Evolutionary conservation across 2,113 vertebrate genomes (phyloP).

Genomic region (Lophius piscatorius): DNA sequence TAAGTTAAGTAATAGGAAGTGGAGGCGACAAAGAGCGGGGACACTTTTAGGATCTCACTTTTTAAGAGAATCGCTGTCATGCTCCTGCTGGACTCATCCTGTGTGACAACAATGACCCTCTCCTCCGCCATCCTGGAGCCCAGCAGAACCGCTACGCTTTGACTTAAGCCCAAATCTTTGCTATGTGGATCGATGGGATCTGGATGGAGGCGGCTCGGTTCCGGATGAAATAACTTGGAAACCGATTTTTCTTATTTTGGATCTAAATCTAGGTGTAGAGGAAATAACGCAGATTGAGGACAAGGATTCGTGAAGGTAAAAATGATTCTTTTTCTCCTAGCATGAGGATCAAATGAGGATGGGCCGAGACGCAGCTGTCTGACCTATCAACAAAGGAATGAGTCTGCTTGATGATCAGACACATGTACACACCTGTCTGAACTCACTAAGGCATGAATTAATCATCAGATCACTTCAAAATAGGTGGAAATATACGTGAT

Average conservation of each 20-base stretch:
- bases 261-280: slow-evolving; percentile 16
- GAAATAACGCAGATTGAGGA: slow-evolving; percentile 7
- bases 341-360: slow-evolving; percentile 40
- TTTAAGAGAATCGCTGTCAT: slow-evolving; percentile 13
- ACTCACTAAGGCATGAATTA: not conserved
- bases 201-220: slow-evolving; percentile 61
- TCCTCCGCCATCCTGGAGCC: slow-evolving; percentile 8
- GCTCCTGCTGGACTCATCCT: slow-evolving; percentile 21
- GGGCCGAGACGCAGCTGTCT: slow-evolving; percentile 53
- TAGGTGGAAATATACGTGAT: not conserved
- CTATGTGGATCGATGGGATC: slow-evolving; percentile 52
- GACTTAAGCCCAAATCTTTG: slow-evolving; percentile 13
- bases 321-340: not conserved
- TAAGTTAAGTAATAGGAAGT: slow-evolving; percentile 71
- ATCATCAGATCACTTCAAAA: not conserved
- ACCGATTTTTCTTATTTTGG: slow-evolving; percentile 14
- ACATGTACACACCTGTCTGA: not conserved
- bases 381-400: slow-evolving; percentile 69
- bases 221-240: slow-evolving; percentile 57
- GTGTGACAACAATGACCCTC: slow-evolving; percentile 26
- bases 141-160: not conserved
- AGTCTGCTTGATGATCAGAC: not conserved
- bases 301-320: slow-evolving; percentile 59
- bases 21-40: slow-evolving; percentile 48
- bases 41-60: slow-evolving; percentile 45